Conservation (phyloP, 2,797 vertebrate species). For the Poecilia velifera region DNA sequence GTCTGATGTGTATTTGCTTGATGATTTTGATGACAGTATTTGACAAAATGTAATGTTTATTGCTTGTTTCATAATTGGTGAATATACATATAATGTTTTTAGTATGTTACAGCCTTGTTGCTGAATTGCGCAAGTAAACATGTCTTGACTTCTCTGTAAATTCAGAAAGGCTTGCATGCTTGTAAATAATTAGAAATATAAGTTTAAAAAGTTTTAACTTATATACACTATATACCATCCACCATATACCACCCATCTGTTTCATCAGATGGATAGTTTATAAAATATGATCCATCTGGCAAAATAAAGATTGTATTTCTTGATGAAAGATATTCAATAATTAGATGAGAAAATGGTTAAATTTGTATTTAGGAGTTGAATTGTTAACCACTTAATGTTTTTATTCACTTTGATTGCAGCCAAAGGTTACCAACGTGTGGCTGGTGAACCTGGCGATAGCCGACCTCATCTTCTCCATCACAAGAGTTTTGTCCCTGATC, state of each 20-base stretch:
- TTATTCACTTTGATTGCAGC: slow-evolving; percentile 36
- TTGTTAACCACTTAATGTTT: neutral
- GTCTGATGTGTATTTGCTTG: too few species aligned
- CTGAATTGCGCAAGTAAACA: neutral
- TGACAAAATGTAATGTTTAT: too few species aligned
- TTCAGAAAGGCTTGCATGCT: neutral
- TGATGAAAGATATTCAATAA: neutral
- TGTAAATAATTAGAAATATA: neutral
- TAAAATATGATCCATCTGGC: neutral
- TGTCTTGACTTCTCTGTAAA: neutral
- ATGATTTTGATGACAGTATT: too few species aligned
- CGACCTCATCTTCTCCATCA: slow-evolving; percentile 82
- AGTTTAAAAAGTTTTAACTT: too few species aligned
- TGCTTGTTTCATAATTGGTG: too few species aligned
- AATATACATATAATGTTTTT: too few species aligned
- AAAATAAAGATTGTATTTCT: neutral
- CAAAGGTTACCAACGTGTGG: slow-evolving; percentile 80
- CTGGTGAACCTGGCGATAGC: slow-evolving; percentile 81
- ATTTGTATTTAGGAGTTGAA: neutral
- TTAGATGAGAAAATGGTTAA: neutral
- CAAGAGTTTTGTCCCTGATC: slow-evolving; percentile 66
- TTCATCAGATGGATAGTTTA: too few species aligned
- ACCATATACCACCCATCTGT: too few species aligned
- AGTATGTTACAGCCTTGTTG: too few species aligned
- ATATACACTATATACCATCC: too few species aligned